phyloP scores from a whole-genome alignment of 2,113 vertebrate genomes.

The Marmota monax region DNA sequence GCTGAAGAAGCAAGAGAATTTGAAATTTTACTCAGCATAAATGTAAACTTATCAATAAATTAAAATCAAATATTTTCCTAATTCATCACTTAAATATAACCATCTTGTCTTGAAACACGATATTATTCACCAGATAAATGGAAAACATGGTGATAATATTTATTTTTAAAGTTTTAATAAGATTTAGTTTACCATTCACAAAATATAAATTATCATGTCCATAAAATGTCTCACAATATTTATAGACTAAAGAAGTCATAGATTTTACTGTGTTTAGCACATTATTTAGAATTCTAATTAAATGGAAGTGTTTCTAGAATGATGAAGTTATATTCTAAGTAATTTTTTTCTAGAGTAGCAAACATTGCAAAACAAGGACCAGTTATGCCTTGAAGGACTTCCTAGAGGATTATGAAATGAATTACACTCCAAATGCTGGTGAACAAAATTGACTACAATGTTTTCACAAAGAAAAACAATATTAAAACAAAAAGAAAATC shows the following conservation, averaged over 20 bases:
- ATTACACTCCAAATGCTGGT: background rate
- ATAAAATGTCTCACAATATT: background rate
- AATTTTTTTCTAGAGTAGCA: background rate
- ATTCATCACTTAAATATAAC: background rate
- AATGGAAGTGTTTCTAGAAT: background rate
- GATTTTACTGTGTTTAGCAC: background rate
- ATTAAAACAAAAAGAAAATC: background rate
- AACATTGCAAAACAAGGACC: background rate
- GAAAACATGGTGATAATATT: background rate
- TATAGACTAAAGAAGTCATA: background rate
- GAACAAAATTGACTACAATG: background rate
- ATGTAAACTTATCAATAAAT: background rate
- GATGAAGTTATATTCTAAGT: background rate
- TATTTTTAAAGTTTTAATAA: background rate
- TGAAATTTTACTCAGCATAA: background rate
- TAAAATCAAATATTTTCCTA: background rate
- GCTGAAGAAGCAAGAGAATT: background rate
- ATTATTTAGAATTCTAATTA: background rate
- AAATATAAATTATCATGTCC: background rate
- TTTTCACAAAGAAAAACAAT: background rate
- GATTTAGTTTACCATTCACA: background rate
- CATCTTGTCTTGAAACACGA: background rate
- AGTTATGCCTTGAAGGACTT: background rate
- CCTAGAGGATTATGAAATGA: background rate
- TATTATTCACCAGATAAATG: background rate